Conservation (phyloP, 2,113 vertebrate species). For the Neopipo cinnamomea region DNA sequence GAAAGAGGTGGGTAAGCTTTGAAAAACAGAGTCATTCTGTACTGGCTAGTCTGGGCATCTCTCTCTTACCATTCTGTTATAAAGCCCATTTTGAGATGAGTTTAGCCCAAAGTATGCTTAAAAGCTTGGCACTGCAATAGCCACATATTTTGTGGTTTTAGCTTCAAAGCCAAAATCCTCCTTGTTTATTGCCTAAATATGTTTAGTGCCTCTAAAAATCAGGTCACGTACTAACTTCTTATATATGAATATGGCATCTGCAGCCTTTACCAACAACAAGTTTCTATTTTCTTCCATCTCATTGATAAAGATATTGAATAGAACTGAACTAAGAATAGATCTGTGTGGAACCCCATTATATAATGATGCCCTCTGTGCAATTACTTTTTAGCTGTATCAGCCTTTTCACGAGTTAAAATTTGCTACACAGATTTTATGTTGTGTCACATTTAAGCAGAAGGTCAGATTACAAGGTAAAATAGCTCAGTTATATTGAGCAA, state of each 20-base stretch:
- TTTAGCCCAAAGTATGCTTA: conserved; percentile 31
- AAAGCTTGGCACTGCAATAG: conserved; percentile 13
- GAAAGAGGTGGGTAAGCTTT: not conserved
- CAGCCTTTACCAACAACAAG: conserved; percentile 67
- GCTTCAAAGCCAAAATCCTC: conserved; percentile 48
- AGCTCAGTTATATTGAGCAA: not conserved
- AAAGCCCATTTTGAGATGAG: not conserved
- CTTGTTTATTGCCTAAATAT: conserved; percentile 50
- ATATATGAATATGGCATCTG: conserved; percentile 68
- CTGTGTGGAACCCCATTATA: conserved; percentile 61
- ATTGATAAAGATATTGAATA: conserved; percentile 70
- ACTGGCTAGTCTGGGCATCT: not conserved
- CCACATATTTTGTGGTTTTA: conserved; percentile 20
- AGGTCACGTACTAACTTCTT: conserved; percentile 67
- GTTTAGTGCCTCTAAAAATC: conserved; percentile 48
- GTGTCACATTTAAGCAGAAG: conserved; percentile 53
- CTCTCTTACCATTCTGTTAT: not conserved
- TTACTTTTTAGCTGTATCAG: conserved; percentile 60
- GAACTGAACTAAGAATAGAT: conserved; percentile 60
- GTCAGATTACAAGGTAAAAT: conserved; percentile 42
- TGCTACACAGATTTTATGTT: conserved; percentile 19
- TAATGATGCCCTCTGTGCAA: conserved; percentile 62
- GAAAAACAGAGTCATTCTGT: not conserved
- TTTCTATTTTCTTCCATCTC: conserved; percentile 70
- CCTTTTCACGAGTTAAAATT: conserved; percentile 47